These are phyloP conservation scores for Drosophila orena DNA, from an alignment of 1,140 invertebrate species.

Conservation along the genomic window DNA sequence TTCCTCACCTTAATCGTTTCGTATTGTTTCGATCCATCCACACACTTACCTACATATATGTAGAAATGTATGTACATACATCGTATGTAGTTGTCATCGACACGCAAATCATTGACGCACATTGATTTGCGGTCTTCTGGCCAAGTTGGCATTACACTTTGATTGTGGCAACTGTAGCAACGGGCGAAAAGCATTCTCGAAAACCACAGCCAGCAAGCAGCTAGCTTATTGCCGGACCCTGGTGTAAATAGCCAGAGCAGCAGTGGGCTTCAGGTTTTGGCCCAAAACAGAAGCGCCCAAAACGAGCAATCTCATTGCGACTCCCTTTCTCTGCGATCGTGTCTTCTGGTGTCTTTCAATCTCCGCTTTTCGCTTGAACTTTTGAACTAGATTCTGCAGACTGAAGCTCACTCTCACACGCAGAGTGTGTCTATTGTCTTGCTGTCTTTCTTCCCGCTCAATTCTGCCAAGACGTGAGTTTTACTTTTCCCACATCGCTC, in stretches of 20 bases:
- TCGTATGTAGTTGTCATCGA: slow-evolving; percentile 29
- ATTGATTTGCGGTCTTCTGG: slow-evolving; percentile 39
- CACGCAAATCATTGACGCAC: slow-evolving; percentile 59
- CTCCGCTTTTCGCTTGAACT: slow-evolving; percentile 68
- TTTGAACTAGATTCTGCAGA: slow-evolving; percentile 75
- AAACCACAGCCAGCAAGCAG: slow-evolving; percentile 5
- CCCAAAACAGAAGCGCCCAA: slow-evolving; percentile 36
- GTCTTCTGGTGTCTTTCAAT: slow-evolving; percentile 33
- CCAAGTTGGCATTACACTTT: slow-evolving; percentile 23
- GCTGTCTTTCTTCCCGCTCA: slow-evolving; percentile 25
- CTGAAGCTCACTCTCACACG: slow-evolving; percentile 28
- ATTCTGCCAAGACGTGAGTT: slow-evolving; percentile 49
- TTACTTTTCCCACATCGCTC: slow-evolving; percentile 49
- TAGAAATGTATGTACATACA: too few relatives aligned
- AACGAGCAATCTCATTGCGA: slow-evolving; percentile 21
- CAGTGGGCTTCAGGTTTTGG: slow-evolving; percentile 31
- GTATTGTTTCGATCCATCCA: slow-evolving; percentile 20
- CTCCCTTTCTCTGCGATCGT: slow-evolving; percentile 66
- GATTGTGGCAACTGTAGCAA: slow-evolving; percentile 5
- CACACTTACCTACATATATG: too few relatives aligned
- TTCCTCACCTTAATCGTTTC: slow-evolving; percentile 29
- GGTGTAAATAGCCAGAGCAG: slow-evolving; percentile 11
- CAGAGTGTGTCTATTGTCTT: slow-evolving; percentile 38
- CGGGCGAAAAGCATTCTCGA: slow-evolving; percentile 1
- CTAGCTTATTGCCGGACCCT: slow-evolving; percentile 17